Evolutionary conservation across 2,797 vertebrate species (phyloP).

Genomic region (Crypturellus tataupa): DNA sequence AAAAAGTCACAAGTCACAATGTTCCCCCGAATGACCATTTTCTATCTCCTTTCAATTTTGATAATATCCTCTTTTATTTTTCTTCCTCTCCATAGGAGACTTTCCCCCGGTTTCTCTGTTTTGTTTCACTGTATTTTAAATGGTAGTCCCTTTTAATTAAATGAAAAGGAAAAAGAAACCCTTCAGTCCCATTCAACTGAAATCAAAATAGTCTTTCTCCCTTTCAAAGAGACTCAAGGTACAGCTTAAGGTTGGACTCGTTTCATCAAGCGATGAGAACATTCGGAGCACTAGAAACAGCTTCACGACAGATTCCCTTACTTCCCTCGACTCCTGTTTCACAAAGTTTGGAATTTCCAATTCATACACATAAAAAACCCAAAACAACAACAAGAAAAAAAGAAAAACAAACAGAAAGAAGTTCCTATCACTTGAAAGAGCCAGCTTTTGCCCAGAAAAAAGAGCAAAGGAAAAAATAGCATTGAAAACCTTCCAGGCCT

Average conservation of each 20-base stretch:
- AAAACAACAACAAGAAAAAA: not conserved
- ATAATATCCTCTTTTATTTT: not conserved
- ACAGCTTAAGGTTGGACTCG: constrained; percentile 25
- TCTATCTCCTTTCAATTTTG: not conserved
- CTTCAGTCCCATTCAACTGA: constrained; percentile 41
- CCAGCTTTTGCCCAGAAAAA: not conserved
- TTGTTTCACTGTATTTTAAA: constrained; percentile 22
- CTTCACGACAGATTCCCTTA: not conserved
- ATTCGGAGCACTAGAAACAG: not conserved
- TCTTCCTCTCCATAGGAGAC: not conserved
- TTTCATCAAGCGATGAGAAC: not conserved
- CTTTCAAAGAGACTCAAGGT: constrained; percentile 1
- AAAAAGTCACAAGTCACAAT: not conserved
- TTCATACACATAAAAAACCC: not conserved
- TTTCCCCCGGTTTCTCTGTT: not conserved
- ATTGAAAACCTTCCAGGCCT: not conserved
- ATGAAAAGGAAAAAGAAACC: constrained; percentile 19
- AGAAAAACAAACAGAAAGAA: not conserved
- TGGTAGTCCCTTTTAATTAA: constrained; percentile 60
- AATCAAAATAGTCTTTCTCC: constrained; percentile 37
- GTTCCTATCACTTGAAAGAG: not conserved
- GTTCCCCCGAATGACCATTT: constrained; percentile 7
- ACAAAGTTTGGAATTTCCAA: not conserved
- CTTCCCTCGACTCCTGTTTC: not conserved
- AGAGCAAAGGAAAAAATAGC: not conserved